A percentile compares a stretch with the other conserved stretches of the same genome.
Evolutionary conservation across 2,797 vertebrate genomes (phyloP).

Genomic region (Acanthopagrus latus): DNA sequence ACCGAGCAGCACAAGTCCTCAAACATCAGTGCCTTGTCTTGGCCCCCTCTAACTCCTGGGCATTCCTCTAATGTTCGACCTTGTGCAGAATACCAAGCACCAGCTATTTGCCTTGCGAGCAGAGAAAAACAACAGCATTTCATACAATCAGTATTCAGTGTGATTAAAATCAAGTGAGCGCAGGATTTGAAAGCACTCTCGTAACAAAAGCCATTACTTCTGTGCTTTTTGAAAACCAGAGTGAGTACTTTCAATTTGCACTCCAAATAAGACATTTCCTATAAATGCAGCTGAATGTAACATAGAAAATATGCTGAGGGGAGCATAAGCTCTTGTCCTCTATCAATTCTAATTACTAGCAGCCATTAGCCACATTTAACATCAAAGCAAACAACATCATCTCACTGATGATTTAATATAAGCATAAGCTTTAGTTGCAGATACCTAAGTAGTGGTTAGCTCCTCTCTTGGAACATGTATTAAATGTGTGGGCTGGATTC

Average conservation of each 20-base stretch:
- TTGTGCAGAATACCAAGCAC: conserved; percentile 29
- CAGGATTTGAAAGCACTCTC: conserved; percentile 26
- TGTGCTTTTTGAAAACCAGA: conserved; percentile 33
- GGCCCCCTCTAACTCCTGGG: conserved; percentile 10
- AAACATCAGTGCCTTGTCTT: background rate
- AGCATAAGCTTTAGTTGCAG: conserved; percentile 12
- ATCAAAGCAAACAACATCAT: conserved; percentile 9
- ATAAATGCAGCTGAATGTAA: conserved; percentile 14
- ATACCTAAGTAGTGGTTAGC: background rate
- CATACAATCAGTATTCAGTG: conserved; percentile 16
- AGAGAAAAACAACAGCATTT: conserved; percentile 20
- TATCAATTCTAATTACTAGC: conserved; percentile 8
- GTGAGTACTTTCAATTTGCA: conserved; percentile 41
- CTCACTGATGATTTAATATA: conserved; percentile 25
- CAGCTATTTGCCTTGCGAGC: background rate
- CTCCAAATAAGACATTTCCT: conserved; percentile 19
- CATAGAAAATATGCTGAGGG: background rate
- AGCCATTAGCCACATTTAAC: conserved; percentile 19
- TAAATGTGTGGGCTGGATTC: background rate
- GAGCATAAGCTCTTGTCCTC: background rate
- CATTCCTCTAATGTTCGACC: conserved; percentile 1
- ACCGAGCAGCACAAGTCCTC: background rate
- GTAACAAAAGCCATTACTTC: conserved; percentile 27
- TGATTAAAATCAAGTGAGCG: conserved; percentile 41
- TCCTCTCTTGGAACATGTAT: conserved; percentile 9